phyloP scores from a whole-genome alignment of 2,113 vertebrate species.

The Nothocercus nigrocapillus region DNA sequence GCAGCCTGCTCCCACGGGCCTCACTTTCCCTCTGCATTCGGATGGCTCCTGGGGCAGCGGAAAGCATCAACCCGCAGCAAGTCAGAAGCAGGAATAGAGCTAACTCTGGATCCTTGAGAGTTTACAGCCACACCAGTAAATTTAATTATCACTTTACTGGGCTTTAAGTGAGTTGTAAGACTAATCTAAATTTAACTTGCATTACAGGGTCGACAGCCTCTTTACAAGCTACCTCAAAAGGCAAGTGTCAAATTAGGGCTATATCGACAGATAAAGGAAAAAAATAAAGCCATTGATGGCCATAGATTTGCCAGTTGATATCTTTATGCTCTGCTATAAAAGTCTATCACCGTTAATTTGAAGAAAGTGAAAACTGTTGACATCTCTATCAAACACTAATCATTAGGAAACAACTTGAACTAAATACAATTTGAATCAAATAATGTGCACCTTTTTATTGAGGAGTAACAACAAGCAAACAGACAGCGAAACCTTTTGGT shows the following conservation, averaged over 20 bases:
- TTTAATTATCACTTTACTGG: conserved; percentile 72
- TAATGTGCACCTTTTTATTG: conserved; percentile 59
- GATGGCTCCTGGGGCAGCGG: accelerated
- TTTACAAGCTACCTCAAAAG: conserved; percentile 71
- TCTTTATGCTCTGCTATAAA: conserved; percentile 83
- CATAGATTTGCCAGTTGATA: conserved; percentile 71
- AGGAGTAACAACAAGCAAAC: conserved; percentile 60
- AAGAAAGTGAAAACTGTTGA: conserved; percentile 76
- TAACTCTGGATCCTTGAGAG: conserved; percentile 42
- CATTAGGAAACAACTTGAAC: conserved; percentile 64
- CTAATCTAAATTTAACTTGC: conserved; percentile 63
- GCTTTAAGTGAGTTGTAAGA: conserved; percentile 59
- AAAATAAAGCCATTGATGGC: conserved; percentile 53
- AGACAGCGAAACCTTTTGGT: conserved; percentile 44
- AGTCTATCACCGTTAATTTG: conserved; percentile 74
- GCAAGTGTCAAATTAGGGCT: conserved; percentile 76
- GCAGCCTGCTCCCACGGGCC: accelerated
- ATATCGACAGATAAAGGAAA: conserved; percentile 75
- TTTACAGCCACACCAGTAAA: conserved; percentile 69
- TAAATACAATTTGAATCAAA: conserved; percentile 71
- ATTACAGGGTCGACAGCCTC: conserved; percentile 60
- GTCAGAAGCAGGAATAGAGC: neutral
- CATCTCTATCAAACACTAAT: conserved; percentile 71
- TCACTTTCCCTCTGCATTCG: neutral
- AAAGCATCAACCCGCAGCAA: neutral